Evolutionary conservation across 2,888 invertebrate genomes (phyloP), one percentile per base, ranked within the genome.

Genomic region (Clunio marinus): DNA sequence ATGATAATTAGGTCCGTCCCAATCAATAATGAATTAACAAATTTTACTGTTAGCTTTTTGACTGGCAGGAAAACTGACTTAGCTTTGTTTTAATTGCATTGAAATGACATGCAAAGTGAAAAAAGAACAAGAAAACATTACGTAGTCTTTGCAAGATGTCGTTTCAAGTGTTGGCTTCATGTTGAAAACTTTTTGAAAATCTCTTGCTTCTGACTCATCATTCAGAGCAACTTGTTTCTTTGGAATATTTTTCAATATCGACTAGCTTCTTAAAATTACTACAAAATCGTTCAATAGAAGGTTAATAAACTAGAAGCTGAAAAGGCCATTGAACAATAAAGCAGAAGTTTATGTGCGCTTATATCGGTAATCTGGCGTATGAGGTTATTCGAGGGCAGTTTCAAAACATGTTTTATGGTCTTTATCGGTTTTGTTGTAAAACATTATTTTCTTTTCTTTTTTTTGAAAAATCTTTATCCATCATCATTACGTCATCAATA

Each of bases 1-100:
- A 59, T 59, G 59, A 32, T 59, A 59, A 59, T 59, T 59, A 59
- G 28, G 59, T 32, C 32, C 59, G 59, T 59, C 59, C 59, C 59
- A 28, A 28, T 28, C 59, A 59, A 59, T 59, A 57, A 57, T 27
- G 28, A 59, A 59, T 59, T 59, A 59, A 20, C 24, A 15, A 28
- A 59, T 59, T 32, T 59, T 59, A 59, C 59, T 28, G 32, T 35
- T 59, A 59, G 28, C 57, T 27, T 59, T 24, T 22, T 59, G 32
- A 32, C 32, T 32, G 4, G 5, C 5, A 24, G 24, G 3, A 5
- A 55, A 1, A 13, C 25, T 24, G 15, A 20, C 59, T 59, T 59
- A 59, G n/a, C 32, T 59, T 59, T 32, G 32, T 59, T 59, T 59
- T 59, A 59, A 59, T 59, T 59, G 22, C 59, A 59, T 59, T n/a